These are phyloP conservation scores for Rhagophthalmus giganteus DNA, from an alignment of 2,888 invertebrate species.

Conservation along the genomic window DNA sequence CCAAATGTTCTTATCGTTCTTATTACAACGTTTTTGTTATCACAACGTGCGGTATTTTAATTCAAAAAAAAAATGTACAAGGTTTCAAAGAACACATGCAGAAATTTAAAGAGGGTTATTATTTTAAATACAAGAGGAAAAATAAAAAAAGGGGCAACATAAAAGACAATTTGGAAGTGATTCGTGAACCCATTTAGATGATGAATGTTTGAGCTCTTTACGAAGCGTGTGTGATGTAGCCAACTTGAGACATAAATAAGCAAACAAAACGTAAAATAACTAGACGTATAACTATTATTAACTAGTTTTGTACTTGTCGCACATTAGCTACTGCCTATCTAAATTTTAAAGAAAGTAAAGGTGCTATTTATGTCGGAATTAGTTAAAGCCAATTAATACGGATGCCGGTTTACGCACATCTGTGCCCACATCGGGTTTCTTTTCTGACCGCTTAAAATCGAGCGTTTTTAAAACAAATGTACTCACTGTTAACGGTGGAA, in stretches of 20 bases:
- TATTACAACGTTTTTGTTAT: too few species aligned
- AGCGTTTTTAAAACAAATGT: background rate
- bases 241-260: slow-evolving; percentile 28
- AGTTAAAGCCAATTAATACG: background rate
- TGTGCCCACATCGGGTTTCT: too few species aligned
- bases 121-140: slow-evolving; percentile 8
- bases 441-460: too few species aligned
- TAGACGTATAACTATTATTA: slow-evolving; percentile 26
- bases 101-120: slow-evolving; percentile 1
- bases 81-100: slow-evolving; percentile 1
- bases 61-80: slow-evolving; percentile 1
- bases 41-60: too few species aligned
- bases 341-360: slow-evolving; percentile 12
- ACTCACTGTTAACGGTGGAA: slow-evolving; percentile 58
- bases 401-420: background rate
- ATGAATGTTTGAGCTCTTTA: slow-evolving; percentile 24
- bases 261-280: slow-evolving; percentile 23
- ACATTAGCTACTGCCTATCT: slow-evolving; percentile 11
- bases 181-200: slow-evolving; percentile 33
- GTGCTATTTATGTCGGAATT: slow-evolving; percentile 5
- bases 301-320: slow-evolving; percentile 17
- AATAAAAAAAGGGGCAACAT: slow-evolving; percentile 18
- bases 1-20: too few species aligned
- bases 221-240: slow-evolving; percentile 25
- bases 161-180: slow-evolving; percentile 32